A percentile compares a stretch with the other conserved stretches of the same genome.
Conservation (phyloP, 2,888 invertebrate species). For the Lithophane semibrunnea region DNA sequence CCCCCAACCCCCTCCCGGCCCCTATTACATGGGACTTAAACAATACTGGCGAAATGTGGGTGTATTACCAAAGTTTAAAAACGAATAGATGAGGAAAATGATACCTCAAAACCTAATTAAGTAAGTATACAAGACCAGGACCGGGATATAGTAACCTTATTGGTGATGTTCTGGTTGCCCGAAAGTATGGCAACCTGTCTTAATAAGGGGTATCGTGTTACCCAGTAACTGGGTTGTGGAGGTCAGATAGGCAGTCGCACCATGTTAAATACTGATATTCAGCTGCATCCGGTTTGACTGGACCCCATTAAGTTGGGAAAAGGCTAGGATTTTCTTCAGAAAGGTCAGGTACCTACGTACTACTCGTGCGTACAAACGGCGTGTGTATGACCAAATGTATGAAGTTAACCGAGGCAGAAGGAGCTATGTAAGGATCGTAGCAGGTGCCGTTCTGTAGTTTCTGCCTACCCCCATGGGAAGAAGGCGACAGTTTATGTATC, state of each 20-base stretch:
- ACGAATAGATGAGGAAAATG: background rate
- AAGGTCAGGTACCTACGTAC: background rate
- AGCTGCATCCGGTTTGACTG: too few species aligned
- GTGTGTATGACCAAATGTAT: too few species aligned
- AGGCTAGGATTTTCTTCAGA: background rate
- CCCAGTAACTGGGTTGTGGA: too few species aligned
- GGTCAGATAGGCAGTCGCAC: too few species aligned
- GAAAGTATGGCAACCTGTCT: background rate
- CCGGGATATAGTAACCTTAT: background rate
- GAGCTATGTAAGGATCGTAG: background rate
- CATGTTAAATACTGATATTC: too few species aligned
- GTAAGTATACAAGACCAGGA: background rate
- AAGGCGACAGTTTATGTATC: background rate
- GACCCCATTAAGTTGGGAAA: too few species aligned
- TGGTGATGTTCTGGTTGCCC: background rate
- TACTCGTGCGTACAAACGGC: too few species aligned
- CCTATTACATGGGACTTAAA: too few species aligned
- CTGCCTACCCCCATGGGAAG: too few species aligned
- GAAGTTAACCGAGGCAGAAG: background rate
- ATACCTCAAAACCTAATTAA: background rate
- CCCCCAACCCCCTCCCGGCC: too few species aligned
- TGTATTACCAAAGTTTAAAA: background rate
- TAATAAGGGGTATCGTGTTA: too few species aligned
- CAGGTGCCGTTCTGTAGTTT: background rate
- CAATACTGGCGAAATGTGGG: too few species aligned